phyloP scores from a whole-genome alignment of 1,140 invertebrate species.

The Manduca sexta region DNA sequence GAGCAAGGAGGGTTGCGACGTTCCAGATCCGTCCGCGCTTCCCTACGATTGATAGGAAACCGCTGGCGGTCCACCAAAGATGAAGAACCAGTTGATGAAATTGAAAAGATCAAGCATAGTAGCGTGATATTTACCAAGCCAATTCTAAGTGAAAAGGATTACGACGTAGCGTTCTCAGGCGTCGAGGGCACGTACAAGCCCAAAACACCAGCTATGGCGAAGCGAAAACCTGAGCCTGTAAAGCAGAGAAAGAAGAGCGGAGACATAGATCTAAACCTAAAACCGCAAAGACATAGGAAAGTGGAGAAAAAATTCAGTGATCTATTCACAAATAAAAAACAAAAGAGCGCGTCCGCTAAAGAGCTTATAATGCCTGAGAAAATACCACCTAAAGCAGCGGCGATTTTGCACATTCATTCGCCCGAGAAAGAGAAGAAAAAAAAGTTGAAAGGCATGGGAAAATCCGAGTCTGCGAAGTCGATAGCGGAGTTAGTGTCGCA shows the following conservation, averaged over 20 bases:
- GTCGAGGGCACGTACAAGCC: constrained; percentile 66
- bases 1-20: constrained; percentile 73
- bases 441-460: constrained; percentile 49
- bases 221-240: constrained; percentile 42
- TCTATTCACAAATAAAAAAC: constrained; percentile 59
- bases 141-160: constrained; percentile 63
- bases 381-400: constrained; percentile 75
- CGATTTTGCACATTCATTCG: constrained; percentile 71
- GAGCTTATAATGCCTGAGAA: constrained; percentile 61
- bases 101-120: constrained; percentile 45
- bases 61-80: constrained; percentile 68
- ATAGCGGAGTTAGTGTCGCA: constrained; percentile 35
- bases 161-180: constrained; percentile 55
- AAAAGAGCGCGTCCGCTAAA: constrained; percentile 51
- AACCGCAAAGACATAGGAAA: constrained; percentile 53
- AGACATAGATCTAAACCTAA: constrained; percentile 55
- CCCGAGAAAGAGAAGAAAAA: constrained; percentile 58
- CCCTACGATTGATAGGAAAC: constrained; percentile 77
- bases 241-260: constrained; percentile 56
- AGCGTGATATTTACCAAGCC: constrained; percentile 59
- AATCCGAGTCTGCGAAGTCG: constrained; percentile 50
- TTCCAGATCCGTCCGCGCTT: constrained; percentile 81
- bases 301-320: constrained; percentile 68
- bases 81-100: constrained; percentile 41
- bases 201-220: constrained; percentile 71